phyloP scores from a whole-genome alignment of 2,113 vertebrate genomes.

The Corydoras sp. region DNA sequence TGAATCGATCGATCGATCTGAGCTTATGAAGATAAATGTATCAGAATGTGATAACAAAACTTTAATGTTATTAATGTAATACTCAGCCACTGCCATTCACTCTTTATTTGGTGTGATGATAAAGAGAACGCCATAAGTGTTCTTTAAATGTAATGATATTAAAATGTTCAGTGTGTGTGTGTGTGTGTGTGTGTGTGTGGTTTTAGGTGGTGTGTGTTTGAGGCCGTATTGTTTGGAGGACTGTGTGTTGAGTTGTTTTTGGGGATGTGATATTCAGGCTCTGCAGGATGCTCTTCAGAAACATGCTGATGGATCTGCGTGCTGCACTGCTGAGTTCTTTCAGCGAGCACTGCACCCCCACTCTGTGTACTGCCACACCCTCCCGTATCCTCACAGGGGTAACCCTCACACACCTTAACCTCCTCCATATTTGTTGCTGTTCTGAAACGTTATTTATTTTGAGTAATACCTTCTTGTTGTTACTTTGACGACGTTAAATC shows the following conservation, averaged over 20 bases:
- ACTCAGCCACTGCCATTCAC: too few species aligned
- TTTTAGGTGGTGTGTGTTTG: slow-evolving; percentile 73
- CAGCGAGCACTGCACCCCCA: slow-evolving; percentile 73
- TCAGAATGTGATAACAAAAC: too few species aligned
- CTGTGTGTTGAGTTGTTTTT: slow-evolving; percentile 82
- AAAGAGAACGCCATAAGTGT: too few species aligned
- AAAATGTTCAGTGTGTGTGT: too few species aligned
- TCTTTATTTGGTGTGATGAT: too few species aligned
- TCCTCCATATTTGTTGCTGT: too few species aligned
- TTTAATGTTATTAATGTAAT: too few species aligned
- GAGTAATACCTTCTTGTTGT: not conserved
- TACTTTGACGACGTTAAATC: slow-evolving; percentile 60
- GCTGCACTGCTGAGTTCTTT: slow-evolving; percentile 69
- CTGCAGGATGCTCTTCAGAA: slow-evolving; percentile 76
- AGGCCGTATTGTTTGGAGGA: slow-evolving; percentile 78
- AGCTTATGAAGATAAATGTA: too few species aligned
- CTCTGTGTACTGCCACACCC: slow-evolving; percentile 72
- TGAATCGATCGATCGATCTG: too few species aligned
- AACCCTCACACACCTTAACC: too few species aligned
- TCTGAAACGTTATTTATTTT: not conserved
- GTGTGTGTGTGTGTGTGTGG: slow-evolving; percentile 3
- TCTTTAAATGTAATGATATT: too few species aligned
- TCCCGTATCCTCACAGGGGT: slow-evolving; percentile 78
- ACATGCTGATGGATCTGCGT: slow-evolving; percentile 64
- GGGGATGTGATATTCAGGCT: slow-evolving; percentile 81